phyloP scores from a whole-genome alignment of 2,113 vertebrate species.

The Nettapus auritus region DNA sequence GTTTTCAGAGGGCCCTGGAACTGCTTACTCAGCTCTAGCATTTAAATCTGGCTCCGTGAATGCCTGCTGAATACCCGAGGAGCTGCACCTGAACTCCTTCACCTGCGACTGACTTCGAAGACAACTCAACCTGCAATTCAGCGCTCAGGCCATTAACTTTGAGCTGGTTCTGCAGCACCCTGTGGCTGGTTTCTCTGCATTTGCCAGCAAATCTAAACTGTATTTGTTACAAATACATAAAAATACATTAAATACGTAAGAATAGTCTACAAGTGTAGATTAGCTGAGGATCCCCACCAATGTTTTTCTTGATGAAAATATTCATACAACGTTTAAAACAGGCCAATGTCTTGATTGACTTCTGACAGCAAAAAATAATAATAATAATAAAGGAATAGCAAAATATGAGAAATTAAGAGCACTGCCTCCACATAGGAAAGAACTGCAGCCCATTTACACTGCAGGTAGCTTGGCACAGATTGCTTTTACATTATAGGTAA shows the following conservation, averaged over 20 bases:
- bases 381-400: not conserved
- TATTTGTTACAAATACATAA: not conserved
- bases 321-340: not conserved
- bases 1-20: not conserved
- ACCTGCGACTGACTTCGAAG: not conserved
- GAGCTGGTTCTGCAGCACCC: not conserved
- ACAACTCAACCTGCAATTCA: not conserved
- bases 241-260: too few species aligned
- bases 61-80: not conserved
- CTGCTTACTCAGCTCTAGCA: not conserved
- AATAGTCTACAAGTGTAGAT: not conserved
- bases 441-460: accelerated
- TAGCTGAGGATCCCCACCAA: not conserved
- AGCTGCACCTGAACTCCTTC: not conserved
- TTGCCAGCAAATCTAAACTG: not conserved
- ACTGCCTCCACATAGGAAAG: not conserved
- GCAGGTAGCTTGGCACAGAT: not conserved
- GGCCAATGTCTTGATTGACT: not conserved
- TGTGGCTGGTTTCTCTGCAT: not conserved
- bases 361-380: not conserved
- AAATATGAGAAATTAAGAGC: not conserved
- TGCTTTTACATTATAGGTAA: not conserved
- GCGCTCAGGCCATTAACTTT: not conserved
- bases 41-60: not conserved
- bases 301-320: not conserved